Percentiles rank a stretch among this genome's conserved stretches.
phyloP scores from a whole-genome alignment of 1,140 invertebrate genomes.

The Luehdorfia chinensis region DNA sequence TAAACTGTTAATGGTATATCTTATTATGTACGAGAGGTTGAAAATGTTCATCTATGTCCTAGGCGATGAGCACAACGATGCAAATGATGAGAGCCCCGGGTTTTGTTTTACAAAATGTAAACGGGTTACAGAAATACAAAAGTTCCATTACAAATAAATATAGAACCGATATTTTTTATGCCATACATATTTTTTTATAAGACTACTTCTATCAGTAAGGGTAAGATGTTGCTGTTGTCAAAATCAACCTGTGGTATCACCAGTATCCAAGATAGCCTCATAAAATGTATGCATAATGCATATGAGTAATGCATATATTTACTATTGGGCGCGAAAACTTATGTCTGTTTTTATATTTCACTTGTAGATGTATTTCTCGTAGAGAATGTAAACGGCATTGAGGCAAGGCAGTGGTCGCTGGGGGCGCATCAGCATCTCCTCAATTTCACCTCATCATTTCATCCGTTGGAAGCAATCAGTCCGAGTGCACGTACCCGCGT shows the following conservation, averaged over 20 bases:
- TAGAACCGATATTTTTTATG: no score
- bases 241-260: no score
- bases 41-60: constrained; percentile 39
- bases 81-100: constrained; percentile 44
- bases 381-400: constrained; percentile 13
- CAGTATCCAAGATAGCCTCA: no score
- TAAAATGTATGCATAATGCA: no score
- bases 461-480: constrained; percentile 47
- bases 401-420: constrained; percentile 13
- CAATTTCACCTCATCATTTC: constrained; percentile 22
- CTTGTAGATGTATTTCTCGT: constrained; percentile 13
- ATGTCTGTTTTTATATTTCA: no score
- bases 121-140: constrained; percentile 15
- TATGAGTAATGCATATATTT: no score
- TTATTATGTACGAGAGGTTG: constrained; percentile 20
- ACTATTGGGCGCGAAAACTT: no score
- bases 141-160: neutral
- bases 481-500: constrained; percentile 43
- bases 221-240: no score
- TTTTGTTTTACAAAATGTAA: constrained; percentile 37
- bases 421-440: constrained; percentile 17
- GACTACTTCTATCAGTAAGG: no score
- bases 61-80: constrained; percentile 42
- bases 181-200: no score
- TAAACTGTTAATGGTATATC: constrained; percentile 20